phyloP scores from a whole-genome alignment of 2,113 vertebrate species.

The Petrocephalus zakoni region DNA sequence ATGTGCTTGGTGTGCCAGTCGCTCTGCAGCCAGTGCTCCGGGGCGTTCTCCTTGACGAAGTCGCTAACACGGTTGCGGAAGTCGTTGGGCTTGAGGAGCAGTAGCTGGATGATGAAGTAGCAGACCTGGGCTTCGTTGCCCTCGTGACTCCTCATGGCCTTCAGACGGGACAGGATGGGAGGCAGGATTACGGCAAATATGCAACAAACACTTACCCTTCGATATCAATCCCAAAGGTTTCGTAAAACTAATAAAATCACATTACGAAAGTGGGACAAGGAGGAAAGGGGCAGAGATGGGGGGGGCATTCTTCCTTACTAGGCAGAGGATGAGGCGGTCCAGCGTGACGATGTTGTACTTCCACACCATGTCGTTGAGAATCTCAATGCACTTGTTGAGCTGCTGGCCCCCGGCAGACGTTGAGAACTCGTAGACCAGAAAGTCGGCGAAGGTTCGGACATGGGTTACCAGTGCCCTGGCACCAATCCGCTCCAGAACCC shows the following conservation, averaged over 20 bases:
- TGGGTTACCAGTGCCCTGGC: conserved; percentile 92
- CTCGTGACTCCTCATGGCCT: conserved; percentile 98
- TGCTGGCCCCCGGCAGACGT: conserved; percentile 96
- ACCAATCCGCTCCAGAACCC: conserved; percentile 91
- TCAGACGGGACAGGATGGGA: conserved; percentile 16
- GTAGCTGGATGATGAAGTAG: conserved; percentile 97
- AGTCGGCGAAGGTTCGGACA: conserved; percentile 94
- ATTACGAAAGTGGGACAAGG: not conserved
- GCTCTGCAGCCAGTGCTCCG: conserved; percentile 97
- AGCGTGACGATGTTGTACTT: conserved; percentile 98
- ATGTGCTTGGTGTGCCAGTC: conserved; percentile 99
- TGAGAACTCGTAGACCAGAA: conserved; percentile 96
- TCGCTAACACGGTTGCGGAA: conserved; percentile 96
- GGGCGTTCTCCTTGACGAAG: conserved; percentile 97
- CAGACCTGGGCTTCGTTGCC: conserved; percentile 98
- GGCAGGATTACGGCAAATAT: not conserved
- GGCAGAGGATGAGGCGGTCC: conserved; percentile 89
- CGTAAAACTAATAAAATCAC: not conserved
- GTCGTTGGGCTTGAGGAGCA: conserved; percentile 94
- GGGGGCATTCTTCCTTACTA: conserved; percentile 72
- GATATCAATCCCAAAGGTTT: not conserved
- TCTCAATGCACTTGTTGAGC: conserved; percentile 98
- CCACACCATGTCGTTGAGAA: conserved; percentile 99
- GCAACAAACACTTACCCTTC: not conserved
- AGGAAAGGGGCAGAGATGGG: not conserved